Evolutionary conservation across 2,113 vertebrate genomes (phyloP).

Genomic region (Hipposideros armiger): DNA sequence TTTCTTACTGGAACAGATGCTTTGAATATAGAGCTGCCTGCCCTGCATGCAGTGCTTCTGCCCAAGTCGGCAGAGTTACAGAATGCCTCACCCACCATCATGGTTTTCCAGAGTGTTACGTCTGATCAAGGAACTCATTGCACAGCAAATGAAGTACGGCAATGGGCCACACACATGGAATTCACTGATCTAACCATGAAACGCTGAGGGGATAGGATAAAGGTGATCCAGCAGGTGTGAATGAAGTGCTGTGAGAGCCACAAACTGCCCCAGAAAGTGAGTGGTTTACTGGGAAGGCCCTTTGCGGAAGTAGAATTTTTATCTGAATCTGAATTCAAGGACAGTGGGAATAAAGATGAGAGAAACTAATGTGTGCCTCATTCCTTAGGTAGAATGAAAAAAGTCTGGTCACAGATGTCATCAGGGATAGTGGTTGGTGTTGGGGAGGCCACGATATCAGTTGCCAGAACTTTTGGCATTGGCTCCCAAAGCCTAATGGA

Average conservation of each 20-base stretch:
- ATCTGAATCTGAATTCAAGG: background rate
- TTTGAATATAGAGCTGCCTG: too few species aligned
- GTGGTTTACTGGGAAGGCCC: background rate
- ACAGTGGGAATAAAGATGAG: background rate
- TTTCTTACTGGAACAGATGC: too few species aligned
- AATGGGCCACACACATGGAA: background rate
- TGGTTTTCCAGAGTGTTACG: too few species aligned
- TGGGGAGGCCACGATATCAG: background rate
- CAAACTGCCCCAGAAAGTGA: background rate
- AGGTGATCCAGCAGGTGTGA: background rate
- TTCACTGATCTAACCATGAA: background rate
- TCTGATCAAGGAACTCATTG: too few species aligned
- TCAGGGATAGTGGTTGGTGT: background rate
- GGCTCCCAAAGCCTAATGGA: background rate
- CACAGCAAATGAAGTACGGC: background rate
- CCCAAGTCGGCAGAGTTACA: too few species aligned
- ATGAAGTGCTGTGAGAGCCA: background rate
- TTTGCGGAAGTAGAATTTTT: background rate
- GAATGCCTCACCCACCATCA: too few species aligned
- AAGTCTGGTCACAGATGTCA: background rate
- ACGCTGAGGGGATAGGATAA: background rate
- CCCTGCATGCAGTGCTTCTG: too few species aligned
- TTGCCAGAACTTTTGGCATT: background rate
- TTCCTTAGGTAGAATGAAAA: background rate
- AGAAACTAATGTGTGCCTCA: background rate